Base-by-base conservation (phyloP, 2,888 invertebrate genomes). In the Alloplasta piceator region DNA sequence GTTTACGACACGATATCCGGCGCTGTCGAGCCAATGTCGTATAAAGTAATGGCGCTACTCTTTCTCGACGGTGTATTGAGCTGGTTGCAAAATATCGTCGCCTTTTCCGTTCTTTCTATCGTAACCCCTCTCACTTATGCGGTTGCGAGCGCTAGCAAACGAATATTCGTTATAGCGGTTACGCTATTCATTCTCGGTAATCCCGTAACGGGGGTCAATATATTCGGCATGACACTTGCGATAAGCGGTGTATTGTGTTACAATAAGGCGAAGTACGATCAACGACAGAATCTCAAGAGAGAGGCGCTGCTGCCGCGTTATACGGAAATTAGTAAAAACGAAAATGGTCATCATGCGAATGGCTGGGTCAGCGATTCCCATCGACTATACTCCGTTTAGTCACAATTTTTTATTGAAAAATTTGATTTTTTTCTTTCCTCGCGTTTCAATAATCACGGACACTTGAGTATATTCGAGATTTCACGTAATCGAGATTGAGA, bases 41-140 rank as follows among this genome's bases (percentile, higher is more conserved):
- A 94, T 85, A 93, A 93, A 71, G 93, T 95, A 48, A 87, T 95
- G 72, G 93, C 94, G 4, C 92, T 97, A 74, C 92, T 97, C 46
- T 92, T 96, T 80, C 90, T 95, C 14, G 98, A 98, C 92, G 98
- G 98, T 12, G 93, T 96, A 72, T 94, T 98, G 84, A 98, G 97
- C 90, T 99, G 98, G 96, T 93, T 98, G 86, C 99, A 99, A 93
- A 99, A 98, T 90, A 96, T 98, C 87, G 95, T 98, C 70, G 99
- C 99, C 0, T 99, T 99, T 93, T 97, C 97, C 86, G 96, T 99
- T 72, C 94, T 99, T 85, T 97, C 97, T 71, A 93, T 97, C 84
- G 97, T 99, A 50, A 96, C 98, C n/a, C 98, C 99, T 52, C 94
- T 99, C 43, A 97, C 98, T 0, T 99, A 99, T 93, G 98, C 98